A percentile compares a stretch with the other conserved stretches of the same genome.
These are phyloP conservation scores for Thysanoteuthis rhombus DNA, from an alignment of 2,888 invertebrate genomes.

Conservation along the genomic window DNA sequence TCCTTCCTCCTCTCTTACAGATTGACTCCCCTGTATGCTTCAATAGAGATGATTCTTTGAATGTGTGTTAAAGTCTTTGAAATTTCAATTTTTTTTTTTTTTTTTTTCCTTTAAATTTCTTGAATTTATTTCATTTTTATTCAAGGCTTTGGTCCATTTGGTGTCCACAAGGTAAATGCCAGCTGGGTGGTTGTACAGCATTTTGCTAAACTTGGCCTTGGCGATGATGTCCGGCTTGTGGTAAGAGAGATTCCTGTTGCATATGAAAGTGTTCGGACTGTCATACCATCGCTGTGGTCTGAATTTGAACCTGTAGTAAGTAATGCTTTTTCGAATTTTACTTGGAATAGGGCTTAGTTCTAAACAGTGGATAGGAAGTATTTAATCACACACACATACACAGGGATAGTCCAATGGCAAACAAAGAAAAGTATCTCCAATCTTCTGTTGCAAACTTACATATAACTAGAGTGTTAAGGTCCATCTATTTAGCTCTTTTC, in stretches of 20 bases:
- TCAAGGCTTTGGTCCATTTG: constrained; percentile 87
- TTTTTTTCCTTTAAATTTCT: constrained; percentile 65
- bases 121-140: constrained; percentile 31
- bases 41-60: too few relatives aligned
- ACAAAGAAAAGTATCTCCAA: too few relatives aligned
- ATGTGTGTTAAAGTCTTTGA: too few relatives aligned
- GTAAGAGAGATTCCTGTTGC: constrained; percentile 68
- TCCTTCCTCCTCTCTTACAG: too few relatives aligned
- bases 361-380: too few relatives aligned
- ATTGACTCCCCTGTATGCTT: too few relatives aligned
- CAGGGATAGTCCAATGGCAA: too few relatives aligned
- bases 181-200: constrained; percentile 84
- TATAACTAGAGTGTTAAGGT: too few relatives aligned
- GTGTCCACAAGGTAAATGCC: constrained; percentile 78
- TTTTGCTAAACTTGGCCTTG: constrained; percentile 62
- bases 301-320: constrained; percentile 78
- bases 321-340: background rate
- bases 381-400: too few relatives aligned
- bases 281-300: constrained; percentile 78
- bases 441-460: too few relatives aligned
- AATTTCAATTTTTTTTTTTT: background rate
- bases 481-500: too few relatives aligned
- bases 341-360: too few relatives aligned
- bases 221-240: constrained; percentile 60
- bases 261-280: constrained; percentile 76